These are phyloP conservation scores for Gracilinanus agilis DNA, from an alignment of 2,113 vertebrate genomes.

Conservation along the genomic window DNA sequence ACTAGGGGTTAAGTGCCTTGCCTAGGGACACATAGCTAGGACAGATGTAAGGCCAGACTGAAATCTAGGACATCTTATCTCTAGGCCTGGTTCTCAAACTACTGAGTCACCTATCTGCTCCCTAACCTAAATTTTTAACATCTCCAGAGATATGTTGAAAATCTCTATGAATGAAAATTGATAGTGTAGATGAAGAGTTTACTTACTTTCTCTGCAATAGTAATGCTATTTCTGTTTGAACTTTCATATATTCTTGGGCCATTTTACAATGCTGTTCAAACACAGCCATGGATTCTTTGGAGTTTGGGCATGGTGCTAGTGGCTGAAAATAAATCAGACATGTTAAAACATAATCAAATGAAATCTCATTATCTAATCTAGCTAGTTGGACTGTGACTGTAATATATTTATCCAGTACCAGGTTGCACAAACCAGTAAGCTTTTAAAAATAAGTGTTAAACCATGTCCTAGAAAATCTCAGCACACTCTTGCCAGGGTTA, in stretches of 20 bases:
- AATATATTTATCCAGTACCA: constrained; percentile 80
- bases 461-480: constrained; percentile 71
- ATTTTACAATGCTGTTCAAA: constrained; percentile 99
- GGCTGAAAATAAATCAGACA: constrained; percentile 90
- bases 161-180: constrained; percentile 25
- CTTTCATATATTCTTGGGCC: constrained; percentile 99
- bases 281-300: constrained; percentile 99
- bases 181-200: constrained; percentile 32
- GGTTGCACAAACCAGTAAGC: constrained; percentile 74
- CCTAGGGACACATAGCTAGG: too few relatives aligned
- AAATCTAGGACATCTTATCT: too few relatives aligned
- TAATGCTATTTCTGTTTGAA: constrained; percentile 98
- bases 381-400: constrained; percentile 71
- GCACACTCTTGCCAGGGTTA: constrained; percentile 60
- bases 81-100: too few relatives aligned
- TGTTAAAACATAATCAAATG: constrained; percentile 80
- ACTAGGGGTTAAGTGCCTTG: too few relatives aligned
- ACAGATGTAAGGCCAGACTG: too few relatives aligned
- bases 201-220: constrained; percentile 98
- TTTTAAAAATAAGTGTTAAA: constrained; percentile 84
- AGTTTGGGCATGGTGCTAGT: constrained; percentile 98
- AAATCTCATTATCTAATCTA: constrained; percentile 74
- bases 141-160: constrained; percentile 19
- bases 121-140: background rate
- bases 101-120: too few relatives aligned